Evolutionary conservation across 1,140 invertebrate species (phyloP).

Genomic region (Chironomus tepperi): DNA sequence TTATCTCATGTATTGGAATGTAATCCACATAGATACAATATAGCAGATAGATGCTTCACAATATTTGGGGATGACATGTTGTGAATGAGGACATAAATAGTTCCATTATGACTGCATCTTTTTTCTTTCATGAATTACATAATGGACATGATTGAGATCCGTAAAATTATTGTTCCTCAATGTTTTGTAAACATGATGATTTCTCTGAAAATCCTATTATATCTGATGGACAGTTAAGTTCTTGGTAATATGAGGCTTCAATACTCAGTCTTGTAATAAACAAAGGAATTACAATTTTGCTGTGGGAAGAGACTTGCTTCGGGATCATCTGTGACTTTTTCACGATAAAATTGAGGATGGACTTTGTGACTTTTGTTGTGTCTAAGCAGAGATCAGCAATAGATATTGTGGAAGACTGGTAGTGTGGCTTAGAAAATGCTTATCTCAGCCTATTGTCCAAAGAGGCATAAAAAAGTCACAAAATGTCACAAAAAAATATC

Average conservation of each 20-base stretch:
- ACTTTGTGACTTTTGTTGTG: too few relatives aligned
- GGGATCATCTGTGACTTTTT: conserved; percentile 3
- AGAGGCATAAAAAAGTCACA: too few relatives aligned
- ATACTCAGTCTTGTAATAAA: neutral
- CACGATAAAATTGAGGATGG: neutral
- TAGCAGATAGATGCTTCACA: neutral
- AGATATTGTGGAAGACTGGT: too few relatives aligned
- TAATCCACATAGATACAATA: neutral
- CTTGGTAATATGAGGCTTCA: neutral
- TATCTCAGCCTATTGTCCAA: too few relatives aligned
- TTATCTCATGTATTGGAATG: neutral
- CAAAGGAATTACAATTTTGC: neutral
- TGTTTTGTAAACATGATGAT: neutral
- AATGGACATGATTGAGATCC: neutral
- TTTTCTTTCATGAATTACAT: too few relatives aligned
- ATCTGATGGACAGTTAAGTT: neutral
- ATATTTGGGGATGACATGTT: neutral
- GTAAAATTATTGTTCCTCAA: neutral
- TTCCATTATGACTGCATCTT: too few relatives aligned
- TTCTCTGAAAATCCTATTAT: neutral
- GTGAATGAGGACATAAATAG: too few relatives aligned
- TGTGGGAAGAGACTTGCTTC: neutral
- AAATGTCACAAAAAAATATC: too few relatives aligned
- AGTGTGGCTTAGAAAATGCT: too few relatives aligned
- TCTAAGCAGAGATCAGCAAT: too few relatives aligned